These are phyloP conservation scores for Augiades crinisus DNA, from an alignment of 2,888 invertebrate genomes.

Conservation along the genomic window DNA sequence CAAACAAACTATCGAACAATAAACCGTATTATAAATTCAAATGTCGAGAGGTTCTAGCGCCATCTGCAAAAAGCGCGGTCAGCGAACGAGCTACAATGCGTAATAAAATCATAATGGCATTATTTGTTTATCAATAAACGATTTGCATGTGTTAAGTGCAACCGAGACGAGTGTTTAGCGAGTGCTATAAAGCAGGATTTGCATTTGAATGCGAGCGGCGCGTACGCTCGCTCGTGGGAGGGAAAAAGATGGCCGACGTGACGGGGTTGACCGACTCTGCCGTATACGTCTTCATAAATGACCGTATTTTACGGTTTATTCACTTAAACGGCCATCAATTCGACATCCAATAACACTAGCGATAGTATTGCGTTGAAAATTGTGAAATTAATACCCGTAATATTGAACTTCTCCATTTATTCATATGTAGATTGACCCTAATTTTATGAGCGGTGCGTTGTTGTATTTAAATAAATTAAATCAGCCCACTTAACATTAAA, in stretches of 20 bases:
- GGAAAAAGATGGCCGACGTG: constrained; percentile 29
- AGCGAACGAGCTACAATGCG: constrained; percentile 60
- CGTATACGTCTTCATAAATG: constrained; percentile 5
- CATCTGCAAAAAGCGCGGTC: constrained; percentile 54
- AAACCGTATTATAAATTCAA: constrained; percentile 65
- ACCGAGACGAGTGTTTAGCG: constrained; percentile 45
- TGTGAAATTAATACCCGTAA: constrained; percentile 8
- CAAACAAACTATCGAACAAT: constrained; percentile 41
- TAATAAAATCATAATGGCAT: constrained; percentile 72
- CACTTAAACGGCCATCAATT: not conserved
- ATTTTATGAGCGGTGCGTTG: constrained; percentile 7
- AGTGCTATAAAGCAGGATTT: constrained; percentile 50
- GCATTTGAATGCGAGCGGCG: constrained; percentile 61
- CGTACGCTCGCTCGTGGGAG: constrained; percentile 29
- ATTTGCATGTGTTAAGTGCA: constrained; percentile 75
- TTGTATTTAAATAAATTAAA: constrained; percentile 20
- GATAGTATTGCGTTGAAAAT: not conserved
- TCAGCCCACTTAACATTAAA: constrained; percentile 7
- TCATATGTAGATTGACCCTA: constrained; percentile 10
- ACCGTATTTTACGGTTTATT: constrained; percentile 13
- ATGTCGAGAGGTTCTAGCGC: constrained; percentile 51
- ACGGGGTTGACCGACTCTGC: constrained; percentile 18
- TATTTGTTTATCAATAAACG: constrained; percentile 75
- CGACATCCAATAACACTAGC: not conserved
- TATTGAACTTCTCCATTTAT: not conserved